Evolutionary conservation across 2,113 vertebrate genomes (phyloP).

Genomic region (Physeter macrocephalus): DNA sequence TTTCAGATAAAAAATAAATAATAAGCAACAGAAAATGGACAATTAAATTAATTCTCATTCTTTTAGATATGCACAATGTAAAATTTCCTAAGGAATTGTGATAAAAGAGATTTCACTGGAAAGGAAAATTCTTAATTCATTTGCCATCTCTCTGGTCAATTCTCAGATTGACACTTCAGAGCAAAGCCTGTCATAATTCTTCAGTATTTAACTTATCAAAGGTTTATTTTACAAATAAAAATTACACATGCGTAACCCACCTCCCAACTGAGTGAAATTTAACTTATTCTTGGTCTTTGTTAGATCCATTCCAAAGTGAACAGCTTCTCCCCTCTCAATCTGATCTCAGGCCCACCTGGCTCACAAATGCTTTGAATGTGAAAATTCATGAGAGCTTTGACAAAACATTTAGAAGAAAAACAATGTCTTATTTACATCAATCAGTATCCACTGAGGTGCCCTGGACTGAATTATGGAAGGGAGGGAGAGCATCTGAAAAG

Average conservation of each 20-base stretch:
- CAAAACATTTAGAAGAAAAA: conserved; percentile 17
- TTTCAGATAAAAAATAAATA: background rate
- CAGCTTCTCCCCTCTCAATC: background rate
- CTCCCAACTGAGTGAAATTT: background rate
- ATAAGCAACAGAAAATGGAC: background rate
- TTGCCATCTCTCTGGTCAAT: background rate
- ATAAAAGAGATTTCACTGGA: conserved; percentile 2
- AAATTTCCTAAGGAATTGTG: background rate
- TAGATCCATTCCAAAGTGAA: background rate
- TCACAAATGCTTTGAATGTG: background rate
- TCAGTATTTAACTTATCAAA: background rate
- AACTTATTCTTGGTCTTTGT: background rate
- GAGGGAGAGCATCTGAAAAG: background rate
- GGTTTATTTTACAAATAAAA: conserved; percentile 43
- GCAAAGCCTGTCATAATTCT: background rate
- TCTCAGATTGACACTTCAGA: conserved; percentile 1
- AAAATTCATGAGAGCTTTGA: background rate
- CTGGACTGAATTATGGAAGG: background rate
- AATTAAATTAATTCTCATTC: conserved; percentile 8
- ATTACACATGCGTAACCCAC: background rate
- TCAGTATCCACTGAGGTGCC: background rate
- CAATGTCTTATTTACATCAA: background rate
- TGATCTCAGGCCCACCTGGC: background rate
- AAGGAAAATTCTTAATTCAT: conserved; percentile 47
- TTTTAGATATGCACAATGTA: background rate